These are phyloP conservation scores for Eupithecia vulgata DNA, from an alignment of 2,888 invertebrate genomes.

Conservation along the genomic window DNA sequence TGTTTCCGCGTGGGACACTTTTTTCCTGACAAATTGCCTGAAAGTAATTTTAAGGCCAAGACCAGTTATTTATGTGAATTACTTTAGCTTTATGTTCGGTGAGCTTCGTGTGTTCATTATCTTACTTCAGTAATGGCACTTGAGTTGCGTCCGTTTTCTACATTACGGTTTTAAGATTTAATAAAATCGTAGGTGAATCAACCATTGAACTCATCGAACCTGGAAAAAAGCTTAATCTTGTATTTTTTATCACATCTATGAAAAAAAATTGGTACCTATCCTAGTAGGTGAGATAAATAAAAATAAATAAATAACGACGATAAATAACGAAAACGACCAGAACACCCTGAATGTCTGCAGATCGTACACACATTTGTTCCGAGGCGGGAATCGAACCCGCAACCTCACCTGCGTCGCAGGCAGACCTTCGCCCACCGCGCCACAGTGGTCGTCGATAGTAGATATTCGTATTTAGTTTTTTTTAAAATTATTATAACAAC, in stretches of 20 bases:
- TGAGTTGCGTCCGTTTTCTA: constrained; percentile 40
- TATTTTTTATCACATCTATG: background rate
- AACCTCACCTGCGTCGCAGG: no score
- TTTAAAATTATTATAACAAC: background rate
- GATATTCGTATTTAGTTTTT: background rate
- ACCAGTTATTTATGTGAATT: constrained; percentile 77
- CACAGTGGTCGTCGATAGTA: no score
- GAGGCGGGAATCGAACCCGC: no score
- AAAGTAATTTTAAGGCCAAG: constrained; percentile 79
- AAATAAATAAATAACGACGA: no score
- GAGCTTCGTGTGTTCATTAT: constrained; percentile 48
- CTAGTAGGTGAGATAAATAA: no score
- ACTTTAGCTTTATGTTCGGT: constrained; percentile 62
- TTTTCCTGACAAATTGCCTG: constrained; percentile 79
- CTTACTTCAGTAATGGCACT: constrained; percentile 45
- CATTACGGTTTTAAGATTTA: constrained; percentile 39
- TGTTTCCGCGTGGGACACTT: constrained; percentile 71
- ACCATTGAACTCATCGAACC: constrained; percentile 37
- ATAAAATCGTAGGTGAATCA: constrained; percentile 33
- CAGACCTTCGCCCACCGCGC: no score
- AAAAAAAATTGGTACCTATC: no score
- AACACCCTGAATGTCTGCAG: no score
- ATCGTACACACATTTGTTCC: no score
- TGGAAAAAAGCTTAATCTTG: background rate
- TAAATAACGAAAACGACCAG: no score